Evolutionary conservation across 2,113 vertebrate species (phyloP).

Genomic region (Cricetomys ansorgei): DNA sequence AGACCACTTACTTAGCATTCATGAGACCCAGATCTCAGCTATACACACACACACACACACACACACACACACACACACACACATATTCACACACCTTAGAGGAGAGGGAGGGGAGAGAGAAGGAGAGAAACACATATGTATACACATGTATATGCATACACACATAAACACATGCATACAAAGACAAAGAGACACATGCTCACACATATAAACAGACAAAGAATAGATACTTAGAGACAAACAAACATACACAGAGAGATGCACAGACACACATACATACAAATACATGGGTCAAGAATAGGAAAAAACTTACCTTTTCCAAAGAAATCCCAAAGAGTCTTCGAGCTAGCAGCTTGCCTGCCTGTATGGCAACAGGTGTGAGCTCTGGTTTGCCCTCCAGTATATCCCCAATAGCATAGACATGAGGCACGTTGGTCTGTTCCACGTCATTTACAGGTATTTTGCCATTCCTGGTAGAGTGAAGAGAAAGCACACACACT

Average conservation of each 20-base stretch:
- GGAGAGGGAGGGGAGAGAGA: too few relatives aligned
- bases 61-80: too few relatives aligned
- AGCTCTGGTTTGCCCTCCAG: constrained; percentile 96
- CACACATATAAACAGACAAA: not conserved
- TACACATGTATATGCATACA: not conserved
- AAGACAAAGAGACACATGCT: not conserved
- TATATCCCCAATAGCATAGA: constrained; percentile 96
- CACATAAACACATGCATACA: not conserved
- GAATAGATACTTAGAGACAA: too few relatives aligned
- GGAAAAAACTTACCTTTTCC: constrained; percentile 88
- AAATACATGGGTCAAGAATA: not conserved
- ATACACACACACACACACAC: not conserved
- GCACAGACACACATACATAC: not conserved
- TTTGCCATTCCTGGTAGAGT: constrained; percentile 91
- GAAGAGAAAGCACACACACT: not conserved
- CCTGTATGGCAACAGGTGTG: constrained; percentile 96
- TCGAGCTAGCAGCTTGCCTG: constrained; percentile 93
- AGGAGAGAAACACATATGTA: not conserved
- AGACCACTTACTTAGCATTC: not conserved
- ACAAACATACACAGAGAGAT: not conserved
- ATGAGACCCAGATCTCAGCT: not conserved
- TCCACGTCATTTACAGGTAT: constrained; percentile 94
- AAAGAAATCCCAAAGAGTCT: constrained; percentile 90
- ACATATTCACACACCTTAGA: not conserved
- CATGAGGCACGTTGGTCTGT: constrained; percentile 94